Evolutionary conservation across 2,888 invertebrate genomes (phyloP), one percentile per base, ranked within the genome.

Genomic region (Gryllus longicercus): DNA sequence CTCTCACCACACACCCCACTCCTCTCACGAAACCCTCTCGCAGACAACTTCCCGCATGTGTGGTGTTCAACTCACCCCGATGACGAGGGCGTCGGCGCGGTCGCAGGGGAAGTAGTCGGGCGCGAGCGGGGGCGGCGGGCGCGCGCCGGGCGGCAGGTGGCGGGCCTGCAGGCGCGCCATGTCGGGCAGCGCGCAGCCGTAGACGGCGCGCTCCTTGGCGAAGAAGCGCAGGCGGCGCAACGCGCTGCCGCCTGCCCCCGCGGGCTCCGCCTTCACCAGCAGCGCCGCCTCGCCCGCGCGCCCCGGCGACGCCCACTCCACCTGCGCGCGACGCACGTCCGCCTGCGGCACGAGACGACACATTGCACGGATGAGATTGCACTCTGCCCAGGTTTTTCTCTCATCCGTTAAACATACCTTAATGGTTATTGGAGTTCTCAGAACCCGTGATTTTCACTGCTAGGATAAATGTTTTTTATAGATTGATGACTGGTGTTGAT

Each of bases 191-290:
- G 63, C 63, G n/a, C 12, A 63, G 16, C 16, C 63, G 63, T 63
- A 63, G 16, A 63, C 63, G 63, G 16, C 16, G 16, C 63, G 63
- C 63, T 63, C 63, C n/a, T 63, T 63, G 63, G 63, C 63, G 63
- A 63, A 63, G 16, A 63, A 63, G 63, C 63, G 63, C 63, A 63
- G 63, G 63, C 63, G 63, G 16, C 63, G 63, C 63, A 63, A 16
- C 14, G 63, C 63, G 63, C 63, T 14, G 14, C 63, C 63, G 11
- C n/a, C 63, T 1, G 14, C 63, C 4, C 63, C 63, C n/a, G 16
- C 63, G 63, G 63, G 63, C n/a, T 63, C 63, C 63, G 63, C 63
- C 63, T 63, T 63, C 63, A 63, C 63, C 63, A 63, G 16, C 63
- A 63, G 63, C 63, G 63, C 14, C 63, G n/a, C 63, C 63, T 63